Evolutionary conservation across 2,888 invertebrate genomes (phyloP).

Genomic region (Agriotes lineatus): DNA sequence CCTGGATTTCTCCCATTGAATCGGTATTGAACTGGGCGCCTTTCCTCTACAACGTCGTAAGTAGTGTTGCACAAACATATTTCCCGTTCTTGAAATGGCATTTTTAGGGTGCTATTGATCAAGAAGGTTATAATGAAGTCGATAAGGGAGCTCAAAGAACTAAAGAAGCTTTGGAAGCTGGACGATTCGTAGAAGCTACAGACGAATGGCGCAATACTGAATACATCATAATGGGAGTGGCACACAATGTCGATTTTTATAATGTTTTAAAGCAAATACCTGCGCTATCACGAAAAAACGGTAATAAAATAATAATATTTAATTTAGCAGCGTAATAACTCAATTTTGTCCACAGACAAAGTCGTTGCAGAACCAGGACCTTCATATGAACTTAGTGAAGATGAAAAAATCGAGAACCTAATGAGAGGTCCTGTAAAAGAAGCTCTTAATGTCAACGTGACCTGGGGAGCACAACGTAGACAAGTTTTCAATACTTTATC

Average conservation of each 20-base stretch:
- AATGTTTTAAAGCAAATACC: constrained; percentile 75
- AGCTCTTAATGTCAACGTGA: constrained; percentile 76
- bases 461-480: constrained; percentile 75
- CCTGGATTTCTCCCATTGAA: constrained; percentile 92
- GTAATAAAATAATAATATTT: too few relatives aligned
- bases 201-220: constrained; percentile 75
- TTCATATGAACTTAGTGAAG: too few relatives aligned
- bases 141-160: constrained; percentile 71
- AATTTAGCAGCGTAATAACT: too few relatives aligned
- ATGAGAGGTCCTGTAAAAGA: constrained; percentile 80
- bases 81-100: too few relatives aligned
- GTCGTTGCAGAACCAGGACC: constrained; percentile 33
- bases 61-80: too few relatives aligned
- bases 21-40: constrained; percentile 88
- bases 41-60: constrained; percentile 78
- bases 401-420: constrained; percentile 66
- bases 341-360: background rate
- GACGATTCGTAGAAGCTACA: constrained; percentile 51
- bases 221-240: constrained; percentile 71
- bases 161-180: constrained; percentile 69
- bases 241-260: constrained; percentile 83
- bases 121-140: constrained; percentile 73
- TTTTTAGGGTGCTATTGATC: constrained; percentile 75
- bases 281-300: background rate
- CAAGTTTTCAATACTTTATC: constrained; percentile 72